These are phyloP conservation scores for Corythaixoides concolor DNA, from an alignment of 2,113 vertebrate genomes.

Conservation along the genomic window DNA sequence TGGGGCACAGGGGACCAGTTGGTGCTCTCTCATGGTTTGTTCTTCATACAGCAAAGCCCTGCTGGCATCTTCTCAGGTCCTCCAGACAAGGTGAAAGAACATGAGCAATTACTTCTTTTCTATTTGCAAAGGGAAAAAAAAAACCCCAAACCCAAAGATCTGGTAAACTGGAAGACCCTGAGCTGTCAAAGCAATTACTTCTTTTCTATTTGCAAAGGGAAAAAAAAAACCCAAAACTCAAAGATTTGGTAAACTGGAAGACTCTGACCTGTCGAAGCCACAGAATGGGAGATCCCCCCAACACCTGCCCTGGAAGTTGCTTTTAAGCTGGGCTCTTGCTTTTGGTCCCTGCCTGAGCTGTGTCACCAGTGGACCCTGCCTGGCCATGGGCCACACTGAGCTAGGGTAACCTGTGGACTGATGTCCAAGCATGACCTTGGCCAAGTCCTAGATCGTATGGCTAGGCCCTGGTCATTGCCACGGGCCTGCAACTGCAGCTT, in stretches of 20 bases:
- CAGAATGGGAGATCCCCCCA: not conserved
- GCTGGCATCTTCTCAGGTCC: not conserved
- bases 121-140: not conserved
- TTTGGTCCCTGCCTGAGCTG: not conserved
- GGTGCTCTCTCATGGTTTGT: not conserved
- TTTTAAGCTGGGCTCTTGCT: not conserved
- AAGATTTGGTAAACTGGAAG: not conserved
- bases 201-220: no score
- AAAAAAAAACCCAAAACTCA: no score
- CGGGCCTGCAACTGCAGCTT: not conserved
- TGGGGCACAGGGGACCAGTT: fast-evolving
- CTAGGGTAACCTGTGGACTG: no score
- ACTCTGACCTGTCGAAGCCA: not conserved
- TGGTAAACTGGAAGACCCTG: not conserved
- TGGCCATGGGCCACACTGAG: not conserved
- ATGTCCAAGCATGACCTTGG: not conserved
- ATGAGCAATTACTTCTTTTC: not conserved
- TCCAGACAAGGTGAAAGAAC: not conserved
- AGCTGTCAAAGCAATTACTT: not conserved
- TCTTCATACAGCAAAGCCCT: not conserved
- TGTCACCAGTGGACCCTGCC: not conserved
- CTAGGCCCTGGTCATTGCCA: not conserved
- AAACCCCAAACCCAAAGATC: not conserved
- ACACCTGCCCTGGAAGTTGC: not conserved
- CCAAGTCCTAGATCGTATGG: not conserved